Evolutionary conservation across 2,888 invertebrate species (phyloP), one percentile per base, ranked within the genome.

Genomic region (Cremastobaeus sp.): DNA sequence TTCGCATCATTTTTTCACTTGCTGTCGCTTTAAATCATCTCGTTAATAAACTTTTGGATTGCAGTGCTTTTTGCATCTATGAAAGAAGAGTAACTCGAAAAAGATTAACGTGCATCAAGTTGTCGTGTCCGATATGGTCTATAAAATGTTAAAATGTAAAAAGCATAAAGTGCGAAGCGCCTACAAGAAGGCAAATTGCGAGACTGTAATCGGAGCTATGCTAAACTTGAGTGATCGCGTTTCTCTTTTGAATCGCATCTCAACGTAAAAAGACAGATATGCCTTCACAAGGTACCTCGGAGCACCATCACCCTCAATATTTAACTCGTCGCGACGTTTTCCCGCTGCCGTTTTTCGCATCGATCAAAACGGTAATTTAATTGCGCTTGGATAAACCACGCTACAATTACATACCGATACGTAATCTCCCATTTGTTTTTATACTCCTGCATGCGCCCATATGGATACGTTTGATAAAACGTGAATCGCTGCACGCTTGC

Each of bases 191-290:
- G 70, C 70, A 74, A 74, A 66, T 74, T 74, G 65, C 70, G 45
- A 70, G 74, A 66, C 69, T 70, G 74, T 74, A 74, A 74, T 74
- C 74, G 74, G 70, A 74, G 70, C 70, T 66, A 66, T 69, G 59
- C 64, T 74, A 68, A 74, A 74, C 73, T 74, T 68, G 68, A 74
- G 73, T 74, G 73, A 74, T 74, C 68, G 73, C 73, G 64, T 74
- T 64, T 64, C 66, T 60, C 66, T 66, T 72, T 72, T 72, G 66
- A 66, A 65, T 72, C 43, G 65, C 66, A 66, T 72, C 60, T n/a
- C n/a, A 66, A 66, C 66, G 50, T 66, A 54, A 66, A 72, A 72
- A 64, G 52, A 59, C 45, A 39, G 64, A 71, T 71, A 71, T 64
- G 32, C 57, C 54, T 45, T 70, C 48, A 70, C 60, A 70, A 70